Evolutionary conservation across 1,140 invertebrate species (phyloP), one percentile per base, ranked within the genome.

Genomic region (Heliconius eleuchia): DNA sequence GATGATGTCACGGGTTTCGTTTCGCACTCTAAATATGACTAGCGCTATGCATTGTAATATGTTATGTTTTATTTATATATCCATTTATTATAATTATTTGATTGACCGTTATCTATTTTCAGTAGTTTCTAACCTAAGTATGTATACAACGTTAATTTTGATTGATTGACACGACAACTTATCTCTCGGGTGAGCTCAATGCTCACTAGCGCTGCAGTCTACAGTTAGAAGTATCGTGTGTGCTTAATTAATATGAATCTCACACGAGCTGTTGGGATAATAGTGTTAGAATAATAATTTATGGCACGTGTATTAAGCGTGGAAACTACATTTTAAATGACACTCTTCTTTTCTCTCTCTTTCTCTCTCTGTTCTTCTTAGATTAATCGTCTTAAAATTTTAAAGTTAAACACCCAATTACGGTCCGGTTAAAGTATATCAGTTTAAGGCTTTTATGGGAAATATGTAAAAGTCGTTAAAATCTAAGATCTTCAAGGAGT

Each of bases 1-100:
- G 78, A 76, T 79, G 78, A 79, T 79, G 78, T 76, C 78, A 79
- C 66, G 60, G 60, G 46, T 75, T 74, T 76, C 73, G 78, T 75
- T 72, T 76, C 46, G 50, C 46, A 55, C 37, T 74, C 39, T 34
- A 77, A 76, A 76, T 76, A 77, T 77, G 50, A 13, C 23, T 9
- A 60, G 55, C 55, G 16, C 50, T 52, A 52, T 52, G 50, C 50
- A 52, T 19, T 19, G 18, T 52, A 19, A 52, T 52, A 52, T 19
- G 6, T 19, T 52, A 19, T 66, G 0, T 66, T 66, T 23, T 27
- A 66, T 18, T 30, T 46, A 46, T 46, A 46, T 66, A 66, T 66
- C n/a, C 19, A 60, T 23, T 60, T n/a, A 8, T 57, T 57, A 9
- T 23, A 9, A 57, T 30, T 13, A 5, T 27, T 66, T 27, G 5